Evolutionary conservation across 2,113 vertebrate genomes (phyloP).

Genomic region (Peromyscus californicus): DNA sequence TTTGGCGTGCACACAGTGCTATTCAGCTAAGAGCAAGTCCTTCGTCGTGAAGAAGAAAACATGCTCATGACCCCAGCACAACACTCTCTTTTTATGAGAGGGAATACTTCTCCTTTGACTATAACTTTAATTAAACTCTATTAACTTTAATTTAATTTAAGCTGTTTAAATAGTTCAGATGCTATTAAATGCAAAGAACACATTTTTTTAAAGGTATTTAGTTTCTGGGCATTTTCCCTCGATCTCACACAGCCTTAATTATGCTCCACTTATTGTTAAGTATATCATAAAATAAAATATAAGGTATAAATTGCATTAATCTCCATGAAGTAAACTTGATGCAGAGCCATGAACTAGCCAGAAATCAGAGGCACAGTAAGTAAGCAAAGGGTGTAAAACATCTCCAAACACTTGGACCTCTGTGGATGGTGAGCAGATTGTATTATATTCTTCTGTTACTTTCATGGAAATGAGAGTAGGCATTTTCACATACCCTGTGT

Average conservation of each 20-base stretch:
- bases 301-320: slow-evolving; percentile 77
- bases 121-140: slow-evolving; percentile 82
- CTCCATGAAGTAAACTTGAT: slow-evolving; percentile 76
- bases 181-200: slow-evolving; percentile 77
- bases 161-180: slow-evolving; percentile 79
- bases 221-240: slow-evolving; percentile 79
- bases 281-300: slow-evolving; percentile 81
- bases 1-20: not conserved
- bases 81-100: slow-evolving; percentile 62
- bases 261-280: slow-evolving; percentile 79
- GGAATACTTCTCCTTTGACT: slow-evolving; percentile 73
- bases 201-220: slow-evolving; percentile 72
- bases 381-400: slow-evolving; percentile 54
- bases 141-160: slow-evolving; percentile 83
- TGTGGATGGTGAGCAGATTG: slow-evolving; percentile 4
- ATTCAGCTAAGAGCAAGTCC: slow-evolving; percentile 42
- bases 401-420: slow-evolving; percentile 60
- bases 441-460: slow-evolving; percentile 49
- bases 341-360: slow-evolving; percentile 65
- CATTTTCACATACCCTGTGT: slow-evolving; percentile 21
- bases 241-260: slow-evolving; percentile 78
- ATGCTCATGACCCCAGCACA: slow-evolving; percentile 50
- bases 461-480: slow-evolving; percentile 51
- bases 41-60: slow-evolving; percentile 53
- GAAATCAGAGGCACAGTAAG: slow-evolving; percentile 68